These are phyloP conservation scores for Phataginus tricuspis DNA, from an alignment of 2,797 vertebrate species.

Conservation along the genomic window DNA sequence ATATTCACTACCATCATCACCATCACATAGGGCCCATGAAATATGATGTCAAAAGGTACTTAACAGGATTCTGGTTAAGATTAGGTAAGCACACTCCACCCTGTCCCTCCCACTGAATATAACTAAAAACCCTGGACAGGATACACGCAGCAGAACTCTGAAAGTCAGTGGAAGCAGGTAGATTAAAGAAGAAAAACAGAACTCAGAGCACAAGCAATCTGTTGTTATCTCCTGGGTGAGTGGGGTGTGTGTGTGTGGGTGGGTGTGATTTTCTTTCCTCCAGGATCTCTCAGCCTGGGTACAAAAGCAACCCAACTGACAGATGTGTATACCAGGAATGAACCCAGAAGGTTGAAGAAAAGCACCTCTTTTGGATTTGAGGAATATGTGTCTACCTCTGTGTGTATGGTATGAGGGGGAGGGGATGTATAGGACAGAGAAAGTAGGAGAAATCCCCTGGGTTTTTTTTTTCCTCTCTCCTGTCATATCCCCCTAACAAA, in stretches of 20 bases:
- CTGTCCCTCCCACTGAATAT: neutral
- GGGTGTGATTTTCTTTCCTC: neutral
- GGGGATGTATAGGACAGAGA: neutral
- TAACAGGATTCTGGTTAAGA: neutral
- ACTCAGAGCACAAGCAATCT: neutral
- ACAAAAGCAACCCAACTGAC: neutral
- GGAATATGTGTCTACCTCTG: fast-evolving
- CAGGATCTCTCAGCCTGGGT: neutral
- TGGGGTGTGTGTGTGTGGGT: too few relatives aligned
- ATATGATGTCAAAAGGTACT: neutral
- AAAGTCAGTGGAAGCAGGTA: neutral
- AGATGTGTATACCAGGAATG: neutral
- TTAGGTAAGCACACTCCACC: neutral
- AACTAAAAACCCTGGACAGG: neutral
- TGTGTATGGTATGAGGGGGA: fast-evolving
- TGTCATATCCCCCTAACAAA: neutral
- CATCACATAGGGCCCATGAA: neutral
- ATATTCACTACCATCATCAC: neutral
- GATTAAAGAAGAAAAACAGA: neutral
- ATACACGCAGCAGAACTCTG: neutral
- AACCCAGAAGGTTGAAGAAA: neutral
- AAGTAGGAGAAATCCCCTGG: neutral
- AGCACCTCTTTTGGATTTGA: neutral
- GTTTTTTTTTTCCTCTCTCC: neutral
- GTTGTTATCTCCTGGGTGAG: neutral